phyloP scores from a whole-genome alignment of 2,113 vertebrate species.

The Typhlomys cinereus region DNA sequence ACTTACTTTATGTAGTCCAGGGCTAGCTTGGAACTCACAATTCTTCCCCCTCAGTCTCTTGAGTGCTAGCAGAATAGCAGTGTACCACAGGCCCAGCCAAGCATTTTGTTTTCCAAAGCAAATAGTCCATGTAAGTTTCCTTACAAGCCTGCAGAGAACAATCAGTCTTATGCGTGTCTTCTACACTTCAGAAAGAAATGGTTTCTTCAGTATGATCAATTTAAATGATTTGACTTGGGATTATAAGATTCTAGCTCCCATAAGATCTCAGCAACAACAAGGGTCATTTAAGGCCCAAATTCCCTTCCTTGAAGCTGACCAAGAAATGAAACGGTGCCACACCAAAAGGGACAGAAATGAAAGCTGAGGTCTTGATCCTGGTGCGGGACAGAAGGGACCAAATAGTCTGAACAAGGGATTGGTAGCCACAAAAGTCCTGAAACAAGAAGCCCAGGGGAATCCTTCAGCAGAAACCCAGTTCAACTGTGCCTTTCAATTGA shows the following conservation, averaged over 20 bases:
- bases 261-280: neutral
- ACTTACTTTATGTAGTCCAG: neutral
- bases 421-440: neutral
- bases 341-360: neutral
- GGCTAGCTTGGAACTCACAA: neutral
- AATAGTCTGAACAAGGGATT: neutral
- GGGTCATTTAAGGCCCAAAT: neutral
- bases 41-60: neutral
- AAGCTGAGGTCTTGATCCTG: neutral
- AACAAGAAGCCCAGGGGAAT: too few relatives aligned
- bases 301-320: neutral
- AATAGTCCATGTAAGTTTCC: neutral
- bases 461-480: neutral
- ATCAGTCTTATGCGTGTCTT: neutral
- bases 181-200: neutral
- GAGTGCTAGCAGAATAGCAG: neutral
- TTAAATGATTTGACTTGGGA: neutral
- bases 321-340: neutral
- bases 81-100: neutral
- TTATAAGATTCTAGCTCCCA: neutral
- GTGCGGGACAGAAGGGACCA: neutral
- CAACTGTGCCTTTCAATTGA: neutral
- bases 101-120: conserved; percentile 36
- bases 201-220: neutral
- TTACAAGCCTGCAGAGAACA: neutral